Evolutionary conservation across 2,797 vertebrate species (phyloP), one percentile per base, ranked within the genome.

Genomic region (Lutjanus campechanus): DNA sequence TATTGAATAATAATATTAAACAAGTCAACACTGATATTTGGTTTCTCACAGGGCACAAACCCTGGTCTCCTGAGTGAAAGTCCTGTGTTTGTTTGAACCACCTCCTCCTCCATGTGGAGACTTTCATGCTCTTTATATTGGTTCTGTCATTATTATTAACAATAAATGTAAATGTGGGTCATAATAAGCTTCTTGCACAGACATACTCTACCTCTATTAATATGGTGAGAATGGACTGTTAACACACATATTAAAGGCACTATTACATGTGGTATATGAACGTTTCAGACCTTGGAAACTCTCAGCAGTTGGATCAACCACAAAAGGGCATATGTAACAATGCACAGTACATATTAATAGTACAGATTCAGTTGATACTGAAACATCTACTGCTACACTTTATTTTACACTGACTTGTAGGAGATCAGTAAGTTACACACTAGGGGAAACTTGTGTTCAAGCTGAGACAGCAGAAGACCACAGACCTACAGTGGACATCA

Each of bases 381-480:
- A 25, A 51, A 51, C 13, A 74, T 17, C 50, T 20, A 22, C 44
- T 40, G 44, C 44, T 47, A 13, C 9, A 19, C 41, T 40, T 17
- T 11, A 4, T 13, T 40, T 36, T 40, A 19, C n/a, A 11, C 51
- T 29, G 15, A 25, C 11, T 17, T 1, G 12, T 22, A 69, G 67
- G 16, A 44, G 1, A 51, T 22, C 60, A 36, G 17, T 2, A 11
- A 63, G 7, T 41, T 29, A 55, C 6, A 20, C 43, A 43, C 19
- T 5, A 17, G 11, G 10, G 8, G 20, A 20, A 46, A 19, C 17
- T 1, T 12, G 16, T 17, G 11, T 44, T 16, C 15, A 56, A 40
- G 43, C 44, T 65, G 29, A 77, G 3, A n/a, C 46, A 70, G 76
- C 53, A 65, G 61, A 65, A 44, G 53, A 20, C 68, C 3, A 6